Conservation (phyloP, 1,140 invertebrate species). For the Heterodera carotae region DNA sequence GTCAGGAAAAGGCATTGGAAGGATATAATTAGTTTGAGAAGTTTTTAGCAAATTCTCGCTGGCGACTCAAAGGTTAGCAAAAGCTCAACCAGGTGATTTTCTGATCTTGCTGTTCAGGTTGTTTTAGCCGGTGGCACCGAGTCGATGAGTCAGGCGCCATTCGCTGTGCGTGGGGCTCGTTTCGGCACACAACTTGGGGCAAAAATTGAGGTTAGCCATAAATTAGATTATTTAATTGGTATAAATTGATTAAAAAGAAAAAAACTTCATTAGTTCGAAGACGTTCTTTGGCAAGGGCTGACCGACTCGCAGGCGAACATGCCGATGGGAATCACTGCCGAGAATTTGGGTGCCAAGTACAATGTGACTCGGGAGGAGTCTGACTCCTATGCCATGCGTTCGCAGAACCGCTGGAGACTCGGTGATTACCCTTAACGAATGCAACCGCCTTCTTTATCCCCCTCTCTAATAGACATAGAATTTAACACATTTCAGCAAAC, state of each 20-base stretch:
- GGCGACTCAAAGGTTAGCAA: slow-evolving; percentile 75
- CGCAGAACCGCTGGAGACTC: slow-evolving; percentile 70
- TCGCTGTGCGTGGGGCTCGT: slow-evolving; percentile 80
- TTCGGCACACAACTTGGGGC: slow-evolving; percentile 85
- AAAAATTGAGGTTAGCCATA: slow-evolving; percentile 70
- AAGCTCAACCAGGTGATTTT: background rate
- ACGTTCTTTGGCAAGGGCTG: slow-evolving; percentile 86
- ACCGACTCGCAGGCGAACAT: slow-evolving; percentile 85
- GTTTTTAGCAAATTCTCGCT: slow-evolving; percentile 78
- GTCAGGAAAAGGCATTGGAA: background rate
- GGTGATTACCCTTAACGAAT: too few relatives aligned
- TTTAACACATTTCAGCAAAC: slow-evolving; percentile 74
- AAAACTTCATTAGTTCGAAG: slow-evolving; percentile 85
- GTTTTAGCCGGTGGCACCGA: slow-evolving; percentile 88
- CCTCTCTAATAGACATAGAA: too few relatives aligned
- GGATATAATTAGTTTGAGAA: background rate
- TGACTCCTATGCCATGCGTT: slow-evolving; percentile 83
- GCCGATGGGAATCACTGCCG: slow-evolving; percentile 94
- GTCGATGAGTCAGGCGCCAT: slow-evolving; percentile 93
- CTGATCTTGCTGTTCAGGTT: slow-evolving; percentile 67
- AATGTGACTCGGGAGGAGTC: slow-evolving; percentile 82
- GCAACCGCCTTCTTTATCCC: too few relatives aligned
- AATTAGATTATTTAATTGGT: too few relatives aligned
- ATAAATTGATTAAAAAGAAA: too few relatives aligned
- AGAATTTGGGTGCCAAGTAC: slow-evolving; percentile 90